Evolutionary conservation across 1,140 invertebrate genomes (phyloP), one percentile per base, ranked within the genome.

Genomic region (Diabrotica virgifera): DNA sequence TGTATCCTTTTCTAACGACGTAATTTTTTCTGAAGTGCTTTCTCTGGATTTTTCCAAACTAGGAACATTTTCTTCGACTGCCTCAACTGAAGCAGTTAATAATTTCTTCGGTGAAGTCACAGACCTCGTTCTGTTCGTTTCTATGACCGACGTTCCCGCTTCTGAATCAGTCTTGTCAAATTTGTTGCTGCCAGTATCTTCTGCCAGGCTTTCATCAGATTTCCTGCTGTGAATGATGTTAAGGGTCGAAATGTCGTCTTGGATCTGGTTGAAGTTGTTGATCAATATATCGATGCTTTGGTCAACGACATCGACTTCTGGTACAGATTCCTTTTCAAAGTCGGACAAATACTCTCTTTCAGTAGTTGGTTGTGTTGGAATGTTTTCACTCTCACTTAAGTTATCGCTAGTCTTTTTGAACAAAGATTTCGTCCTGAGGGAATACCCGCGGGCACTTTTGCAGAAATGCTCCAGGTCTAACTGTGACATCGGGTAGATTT

Each of bases 241-340:
- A 6, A 69, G 57, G 9, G 64, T 53, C 11, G 69, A 69, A 57
- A 75, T 73, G 14, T 72, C 72, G 9, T 74, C 70, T 60, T 72
- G 52, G 38, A 74, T 71, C 68, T 73, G 69, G 24, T 37, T 74
- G 50, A 75, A 71, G 35, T 71, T 66, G n/a, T 72, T 67, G 11
- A 75, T 75, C 5, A 75, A 59, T 52, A 70, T 63, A 36, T 63
- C 68, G 13, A 75, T 74, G 36, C 59, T 72, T n/a, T 66, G 57
- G 24, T 62, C 62, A 6, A 57, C 51, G 36, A 59, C 62, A 36
- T 69, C 55, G 11, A 56, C 46, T 13, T 58, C 60, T 36, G 36
- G 51, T 6, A 63, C 9, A 10, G 69, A 67, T 54, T 74, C 73
- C 5, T 51, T 36, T 24, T 75, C 73, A 54, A 75, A 75, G 57